Base-by-base conservation (phyloP, 1,140 invertebrate species). In the Drosophila tropicalis region DNA sequence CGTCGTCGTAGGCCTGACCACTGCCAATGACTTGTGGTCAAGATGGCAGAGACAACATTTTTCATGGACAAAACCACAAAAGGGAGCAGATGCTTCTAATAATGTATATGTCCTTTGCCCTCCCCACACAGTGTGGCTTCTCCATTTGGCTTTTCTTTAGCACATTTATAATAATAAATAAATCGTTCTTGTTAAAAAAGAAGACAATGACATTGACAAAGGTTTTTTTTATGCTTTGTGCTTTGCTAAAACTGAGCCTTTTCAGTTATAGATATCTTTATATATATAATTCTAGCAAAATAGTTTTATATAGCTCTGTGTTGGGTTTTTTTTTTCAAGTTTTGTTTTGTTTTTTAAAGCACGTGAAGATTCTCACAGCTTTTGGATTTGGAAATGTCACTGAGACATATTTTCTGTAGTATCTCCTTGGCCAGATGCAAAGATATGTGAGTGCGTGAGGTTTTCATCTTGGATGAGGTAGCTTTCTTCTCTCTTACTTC, bases 321-420 rank as follows among this genome's bases (percentile, higher is more conserved):
- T 55, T 54, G 4, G 10, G 10, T n/a, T 54, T 54, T 29, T 29
- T 36, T 36, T 36, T 36, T 36, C 10, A 5, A 15, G 29, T 34
- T 19, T 66, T n/a, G 17, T 13, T 54, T 54, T 62, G 13, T 12
- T 72, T 9, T 58, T 95, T 96, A 98, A 60, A 98, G 94, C 67
- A 97, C 97, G 90, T 98, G 96, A 58, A 98, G 93, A 92, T 98
- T 98, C 92, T 98, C 97, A 90, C 97, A 98, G 60, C 96, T 97
- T 90, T 97, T 97, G 15, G 97, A 97, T 93, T 97, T 97, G 47
- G 94, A 95, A 60, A 95, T 96, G 92, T 97, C 96, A 79, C 96
- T 96, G 72, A 97, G 94, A 90, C 97, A 97, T 78, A 98, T 96
- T 91, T 97, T 97, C 72, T 96, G 96, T 13, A 98, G 93, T 58